These are phyloP conservation scores for Charadrius vociferus DNA, from an alignment of 2,113 vertebrate species.

Conservation along the genomic window DNA sequence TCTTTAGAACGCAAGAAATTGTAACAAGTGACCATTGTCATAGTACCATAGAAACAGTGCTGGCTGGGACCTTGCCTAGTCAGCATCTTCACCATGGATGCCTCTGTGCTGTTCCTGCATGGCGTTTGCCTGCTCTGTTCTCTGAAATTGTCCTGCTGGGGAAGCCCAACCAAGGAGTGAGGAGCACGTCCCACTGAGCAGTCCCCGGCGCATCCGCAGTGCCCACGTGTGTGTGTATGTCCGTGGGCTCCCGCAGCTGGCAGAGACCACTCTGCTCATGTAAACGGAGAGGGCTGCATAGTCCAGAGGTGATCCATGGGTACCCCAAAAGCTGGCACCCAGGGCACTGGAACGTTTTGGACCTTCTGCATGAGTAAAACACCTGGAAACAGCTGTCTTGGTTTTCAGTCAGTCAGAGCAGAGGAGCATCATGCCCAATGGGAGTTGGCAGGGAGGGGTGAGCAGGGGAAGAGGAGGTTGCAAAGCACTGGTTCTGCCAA, in stretches of 20 bases:
- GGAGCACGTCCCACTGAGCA: rapidly evolving
- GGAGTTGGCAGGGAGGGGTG: not conserved
- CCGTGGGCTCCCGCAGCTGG: not conserved
- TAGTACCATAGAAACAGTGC: not conserved
- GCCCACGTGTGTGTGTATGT: rapidly evolving
- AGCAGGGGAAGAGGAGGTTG: not conserved
- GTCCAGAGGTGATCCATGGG: not conserved
- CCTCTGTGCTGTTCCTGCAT: not conserved
- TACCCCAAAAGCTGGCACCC: not conserved
- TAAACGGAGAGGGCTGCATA: not conserved
- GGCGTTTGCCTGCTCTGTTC: not conserved
- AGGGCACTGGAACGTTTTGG: not conserved
- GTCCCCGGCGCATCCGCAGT: rapidly evolving
- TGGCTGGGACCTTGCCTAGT: too few species aligned
- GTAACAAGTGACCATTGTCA: not conserved
- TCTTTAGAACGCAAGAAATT: rapidly evolving
- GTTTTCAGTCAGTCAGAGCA: not conserved
- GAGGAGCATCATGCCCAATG: not conserved
- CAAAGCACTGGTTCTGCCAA: not conserved
- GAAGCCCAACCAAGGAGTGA: rapidly evolving
- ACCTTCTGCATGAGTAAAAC: not conserved
- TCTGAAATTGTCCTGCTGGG: rapidly evolving
- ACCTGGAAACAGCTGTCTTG: not conserved
- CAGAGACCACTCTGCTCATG: not conserved
- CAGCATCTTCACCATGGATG: rapidly evolving